Evolutionary conservation across 2,797 vertebrate genomes (phyloP), one percentile per base, ranked within the genome.

Genomic region (Poeciliopsis turneri): DNA sequence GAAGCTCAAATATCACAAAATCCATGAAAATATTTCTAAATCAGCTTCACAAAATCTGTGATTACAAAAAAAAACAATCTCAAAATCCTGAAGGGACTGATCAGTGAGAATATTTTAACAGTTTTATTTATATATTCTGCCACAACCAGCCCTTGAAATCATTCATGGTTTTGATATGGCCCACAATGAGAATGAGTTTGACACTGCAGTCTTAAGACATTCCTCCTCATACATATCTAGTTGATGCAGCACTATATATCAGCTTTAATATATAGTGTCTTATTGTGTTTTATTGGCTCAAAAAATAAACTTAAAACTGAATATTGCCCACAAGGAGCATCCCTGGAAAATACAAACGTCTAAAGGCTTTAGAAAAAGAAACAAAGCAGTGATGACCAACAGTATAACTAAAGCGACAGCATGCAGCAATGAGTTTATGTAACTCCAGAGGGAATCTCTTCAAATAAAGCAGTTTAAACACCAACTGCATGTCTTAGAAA

Each of bases 181-280:
- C 49, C 49, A 53, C 9, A 53, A 53, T 10, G 20, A 25, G 2
- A 53, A 9, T 23, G 49, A 53, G 20, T 53, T 53, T 53, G 49
- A 53, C 49, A 25, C 8, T 7, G 8, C 49, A 51, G 20, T 7
- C 4, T 59, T 15, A 59, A 59, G n/a, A 13, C 28, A 59, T 59
- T 15, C n/a, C 12, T 59, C 57, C 13, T 59, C n/a, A 6, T 16
- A 8, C 1, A 0, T 73, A 71, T 77, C 68, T 2, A 64, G 5
- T 77, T 76, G 55, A 79, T 90, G 89, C 90, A 91, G 87, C 86
- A 89, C n/a, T n/a, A n/a, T n/a, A n/a, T n/a, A 71, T 84, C 3
- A 68, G 36, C 74, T 28, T 80, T 25, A 13, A 43, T 74, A 70
- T 5, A 75, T 45, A 55, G 7, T 79, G 57, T 15, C 49, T 16